Conservation (phyloP, 1,140 invertebrate genomes). For the Pantala flavescens region DNA sequence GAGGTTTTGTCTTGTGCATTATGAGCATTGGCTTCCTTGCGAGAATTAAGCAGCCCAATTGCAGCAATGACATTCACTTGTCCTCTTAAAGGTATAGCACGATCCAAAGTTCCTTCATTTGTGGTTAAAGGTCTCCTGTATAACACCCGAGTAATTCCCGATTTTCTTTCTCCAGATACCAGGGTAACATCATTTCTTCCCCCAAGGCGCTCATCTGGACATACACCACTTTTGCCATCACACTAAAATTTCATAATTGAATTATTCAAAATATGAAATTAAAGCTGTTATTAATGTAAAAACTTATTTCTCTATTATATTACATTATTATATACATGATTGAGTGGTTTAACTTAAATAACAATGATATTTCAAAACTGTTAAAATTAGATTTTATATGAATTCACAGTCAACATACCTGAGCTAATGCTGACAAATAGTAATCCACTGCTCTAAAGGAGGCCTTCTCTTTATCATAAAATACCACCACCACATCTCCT, state of each 20-base stretch:
- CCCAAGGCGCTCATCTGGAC: slow-evolving; percentile 70
- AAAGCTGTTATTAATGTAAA: neutral
- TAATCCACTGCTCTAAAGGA: slow-evolving; percentile 73
- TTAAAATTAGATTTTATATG: neutral
- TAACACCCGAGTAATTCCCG: slow-evolving; percentile 71
- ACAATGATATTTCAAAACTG: neutral
- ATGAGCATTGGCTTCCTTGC: slow-evolving; percentile 74
- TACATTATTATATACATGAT: neutral
- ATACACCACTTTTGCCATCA: slow-evolving; percentile 62
- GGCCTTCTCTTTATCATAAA: slow-evolving; percentile 55
- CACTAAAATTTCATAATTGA: slow-evolving; percentile 29
- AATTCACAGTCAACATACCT: slow-evolving; percentile 33
- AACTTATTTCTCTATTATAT: slow-evolving; percentile 7
- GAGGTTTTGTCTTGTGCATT: slow-evolving; percentile 55
- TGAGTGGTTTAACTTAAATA: neutral
- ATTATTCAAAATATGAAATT: neutral
- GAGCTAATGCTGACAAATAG: slow-evolving; percentile 68
- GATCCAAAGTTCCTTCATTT: slow-evolving; percentile 58
- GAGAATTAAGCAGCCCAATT: slow-evolving; percentile 67
- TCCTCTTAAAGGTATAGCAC: slow-evolving; percentile 50
- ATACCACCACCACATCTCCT: slow-evolving; percentile 73
- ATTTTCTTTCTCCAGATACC: slow-evolving; percentile 57
- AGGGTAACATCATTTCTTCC: slow-evolving; percentile 69
- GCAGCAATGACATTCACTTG: slow-evolving; percentile 75
- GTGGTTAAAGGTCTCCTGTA: slow-evolving; percentile 65